Base-by-base conservation (phyloP, 2,888 invertebrate genomes). In the Unio delphinus region DNA sequence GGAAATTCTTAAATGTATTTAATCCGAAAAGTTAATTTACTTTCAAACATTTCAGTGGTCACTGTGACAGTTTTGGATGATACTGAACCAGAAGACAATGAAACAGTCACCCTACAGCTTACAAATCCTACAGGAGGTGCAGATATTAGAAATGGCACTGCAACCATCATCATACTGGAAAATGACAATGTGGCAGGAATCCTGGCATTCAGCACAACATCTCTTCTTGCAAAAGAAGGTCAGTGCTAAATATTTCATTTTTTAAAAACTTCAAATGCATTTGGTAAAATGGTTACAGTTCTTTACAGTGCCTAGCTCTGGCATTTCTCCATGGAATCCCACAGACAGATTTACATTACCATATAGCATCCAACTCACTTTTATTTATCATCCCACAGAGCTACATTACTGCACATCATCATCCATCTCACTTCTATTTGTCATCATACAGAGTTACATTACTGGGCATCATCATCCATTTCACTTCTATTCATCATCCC, bases 111-210 rank as follows among this genome's bases (percentile, higher is more conserved):
- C 2, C 77, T 89, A 0, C 73, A 82, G 62, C 68, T 89, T 55
- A 73, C 68, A 8, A 80, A 85, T 64, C 83, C 87, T 28, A 67
- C 69, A 70, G 88, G 88, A 55, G 89, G 89, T 26, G 86, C 89
- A 56, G 79, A 75, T 23, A 61, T 89, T 23, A 69, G 79, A 55
- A 73, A 78, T 68, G 75, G 79, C 30, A 74, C 67, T 59, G 83
- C 87, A 18, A 83, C 79, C 28, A 74, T 89, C 28, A 70, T 87
- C 15, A 86, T 89, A 30, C 74, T 83, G 68, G 88, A 87, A 64
- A 89, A 89, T 79, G 89, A 89, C 70, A 78, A 87, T 76, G 86
- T 89, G n/a, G 89, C 87, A 18, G 89, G 89, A 45, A 72, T 85
- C 4, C 30, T 89, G 11, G 83, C 82, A 45, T 86, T 89, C 75